Base-by-base conservation (phyloP, 2,797 vertebrate species). In the Helostoma temminkii region DNA sequence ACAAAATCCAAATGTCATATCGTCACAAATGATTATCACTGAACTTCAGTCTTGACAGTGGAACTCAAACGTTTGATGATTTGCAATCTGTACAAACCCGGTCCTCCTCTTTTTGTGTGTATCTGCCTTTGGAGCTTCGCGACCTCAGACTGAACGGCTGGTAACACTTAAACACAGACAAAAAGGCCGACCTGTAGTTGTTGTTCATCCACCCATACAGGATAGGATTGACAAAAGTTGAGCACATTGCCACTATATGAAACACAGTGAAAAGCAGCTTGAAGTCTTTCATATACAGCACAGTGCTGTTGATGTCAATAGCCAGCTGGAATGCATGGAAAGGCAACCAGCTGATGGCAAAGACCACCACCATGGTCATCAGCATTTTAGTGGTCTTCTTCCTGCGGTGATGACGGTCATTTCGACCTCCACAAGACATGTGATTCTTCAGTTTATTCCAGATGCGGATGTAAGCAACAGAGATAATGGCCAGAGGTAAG, bases 121-220 rank as follows among this genome's bases (percentile, higher is more conserved):
- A 61, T 64, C 82, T 76, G 60, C 43, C 68, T 39, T 73, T 50
- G 12, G 66, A 49, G 46, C 57, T 46, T 28, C 66, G 71, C 1
- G 70, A 9, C 25, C 45, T 60, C 1, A 9, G 11, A 0, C 61
- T 50, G 37, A 81, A 79, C 6, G 83, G 60, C 50, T 90, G 84
- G 25, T 93, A 92, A 0, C 96, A 97, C 74, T 93, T 93, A 71
- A 94, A 97, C 56, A 96, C 95, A 0, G 95, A 95, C 41, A 96
- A 77, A 83, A 98, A 99, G 9, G 96, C 96, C 9, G 86, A 92
- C 76, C 96, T 93, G 87, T 97, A 99, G 93, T 97, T 99, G 84
- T 87, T 96, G 86, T 99, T 99, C 97, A 98, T 97, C 97, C 97
- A 98, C 47, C 97, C 97, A 0, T 99, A 99, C 39, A 99, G 95